Conservation (phyloP, 2,888 invertebrate species). For the Elmis aenea region DNA sequence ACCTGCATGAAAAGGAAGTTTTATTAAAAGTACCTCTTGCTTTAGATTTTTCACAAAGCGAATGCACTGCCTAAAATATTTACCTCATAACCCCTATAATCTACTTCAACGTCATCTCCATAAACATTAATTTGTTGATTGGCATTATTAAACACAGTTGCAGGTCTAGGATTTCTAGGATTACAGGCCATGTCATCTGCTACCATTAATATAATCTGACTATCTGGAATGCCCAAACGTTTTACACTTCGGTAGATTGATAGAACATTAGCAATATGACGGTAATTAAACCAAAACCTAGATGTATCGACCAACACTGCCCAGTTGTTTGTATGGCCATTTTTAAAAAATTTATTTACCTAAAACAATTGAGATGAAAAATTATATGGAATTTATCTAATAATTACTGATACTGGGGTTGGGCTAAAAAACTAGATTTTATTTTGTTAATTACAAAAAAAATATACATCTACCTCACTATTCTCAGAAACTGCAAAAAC, state of each 20-base stretch:
- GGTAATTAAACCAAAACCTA: conserved; percentile 99
- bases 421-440: too few relatives aligned
- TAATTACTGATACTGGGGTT: too few relatives aligned
- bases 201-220: conserved; percentile 98
- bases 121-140: conserved; percentile 98
- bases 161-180: conserved; percentile 94
- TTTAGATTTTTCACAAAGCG: too few relatives aligned
- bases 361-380: too few relatives aligned
- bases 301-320: conserved; percentile 98
- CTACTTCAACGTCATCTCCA: conserved; percentile 98
- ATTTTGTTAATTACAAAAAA: too few relatives aligned
- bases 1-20: too few relatives aligned
- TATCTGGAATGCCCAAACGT: conserved; percentile 96
- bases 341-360: conserved; percentile 50
- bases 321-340: conserved; percentile 97
- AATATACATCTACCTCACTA: too few relatives aligned
- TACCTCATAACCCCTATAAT: conserved; percentile 90
- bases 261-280: conserved; percentile 97
- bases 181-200: conserved; percentile 99
- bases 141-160: conserved; percentile 96
- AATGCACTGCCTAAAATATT: too few relatives aligned
- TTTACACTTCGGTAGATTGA: conserved; percentile 98
- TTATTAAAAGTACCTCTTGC: too few relatives aligned
- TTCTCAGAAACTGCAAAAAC: too few relatives aligned
- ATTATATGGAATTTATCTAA: too few relatives aligned